phyloP scores from a whole-genome alignment of 1,140 invertebrate species.

The Hylaeus anthracinus region DNA sequence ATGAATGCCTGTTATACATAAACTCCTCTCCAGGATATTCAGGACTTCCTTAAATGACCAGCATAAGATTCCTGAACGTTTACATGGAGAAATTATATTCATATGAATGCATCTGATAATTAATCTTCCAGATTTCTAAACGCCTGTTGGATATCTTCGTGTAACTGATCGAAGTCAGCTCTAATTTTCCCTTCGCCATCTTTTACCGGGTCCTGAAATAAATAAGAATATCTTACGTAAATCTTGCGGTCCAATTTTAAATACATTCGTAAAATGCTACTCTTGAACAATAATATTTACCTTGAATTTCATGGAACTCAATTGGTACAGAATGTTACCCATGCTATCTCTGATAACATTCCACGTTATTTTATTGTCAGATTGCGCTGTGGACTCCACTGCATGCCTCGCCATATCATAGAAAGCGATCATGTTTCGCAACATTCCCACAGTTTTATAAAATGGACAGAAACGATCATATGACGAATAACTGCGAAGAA shows the following conservation, averaged over 20 bases:
- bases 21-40: constrained; percentile 45
- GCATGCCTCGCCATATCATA: constrained; percentile 99
- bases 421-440: constrained; percentile 99
- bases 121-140: constrained; percentile 99
- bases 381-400: constrained; percentile 98
- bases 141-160: constrained; percentile 97
- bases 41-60: constrained; percentile 76
- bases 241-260: background rate
- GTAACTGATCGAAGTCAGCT: constrained; percentile 96
- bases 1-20: constrained; percentile 29
- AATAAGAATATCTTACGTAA: constrained; percentile 14
- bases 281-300: constrained; percentile 78
- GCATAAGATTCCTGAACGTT: constrained; percentile 42
- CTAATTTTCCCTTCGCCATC: constrained; percentile 99
- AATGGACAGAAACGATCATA: constrained; percentile 99
- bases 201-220: constrained; percentile 95
- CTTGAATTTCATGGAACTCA: constrained; percentile 99
- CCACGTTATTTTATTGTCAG: constrained; percentile 99
- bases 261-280: background rate
- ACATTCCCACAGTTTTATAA: constrained; percentile 99
- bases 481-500: constrained; percentile 89
- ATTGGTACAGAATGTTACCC: constrained; percentile 97
- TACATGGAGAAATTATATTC: constrained; percentile 47
- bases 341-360: constrained; percentile 97
- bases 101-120: constrained; percentile 68